Percentiles rank a stretch among this genome's conserved stretches.
These are phyloP conservation scores for Argyra leucocephala DNA, from an alignment of 2,888 invertebrate genomes.

Conservation along the genomic window DNA sequence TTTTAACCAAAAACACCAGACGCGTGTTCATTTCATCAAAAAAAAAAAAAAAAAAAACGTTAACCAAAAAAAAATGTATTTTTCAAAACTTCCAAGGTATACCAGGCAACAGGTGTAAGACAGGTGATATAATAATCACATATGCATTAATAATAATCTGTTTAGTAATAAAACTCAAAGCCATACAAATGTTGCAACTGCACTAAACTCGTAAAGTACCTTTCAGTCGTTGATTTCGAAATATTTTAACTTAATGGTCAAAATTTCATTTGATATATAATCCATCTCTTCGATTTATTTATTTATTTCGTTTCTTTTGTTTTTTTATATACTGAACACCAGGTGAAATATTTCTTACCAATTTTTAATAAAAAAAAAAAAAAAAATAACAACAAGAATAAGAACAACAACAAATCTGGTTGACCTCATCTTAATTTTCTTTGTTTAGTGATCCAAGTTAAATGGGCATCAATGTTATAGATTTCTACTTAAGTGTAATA, in stretches of 20 bases:
- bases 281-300: too few species aligned
- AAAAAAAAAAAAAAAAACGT: not conserved
- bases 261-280: too few species aligned
- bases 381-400: too few species aligned
- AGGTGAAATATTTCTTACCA: not conserved
- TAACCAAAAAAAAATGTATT: not conserved
- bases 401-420: not conserved
- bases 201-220: too few species aligned
- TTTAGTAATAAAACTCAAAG: not conserved
- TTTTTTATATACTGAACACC: not conserved
- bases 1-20: not conserved
- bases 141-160: not conserved
- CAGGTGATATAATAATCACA: not conserved
- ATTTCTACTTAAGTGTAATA: not conserved
- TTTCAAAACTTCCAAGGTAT: not conserved
- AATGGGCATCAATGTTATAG: not conserved
- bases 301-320: too few species aligned
- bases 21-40: too few species aligned
- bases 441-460: not conserved
- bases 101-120: not conserved
- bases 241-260: too few species aligned
- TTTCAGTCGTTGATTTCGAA: not conserved
- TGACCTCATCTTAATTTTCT: not conserved
- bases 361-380: too few species aligned
- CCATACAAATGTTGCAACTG: not conserved